These are phyloP conservation scores for Baccha elongata DNA, from an alignment of 2,888 invertebrate genomes.

Conservation along the genomic window DNA sequence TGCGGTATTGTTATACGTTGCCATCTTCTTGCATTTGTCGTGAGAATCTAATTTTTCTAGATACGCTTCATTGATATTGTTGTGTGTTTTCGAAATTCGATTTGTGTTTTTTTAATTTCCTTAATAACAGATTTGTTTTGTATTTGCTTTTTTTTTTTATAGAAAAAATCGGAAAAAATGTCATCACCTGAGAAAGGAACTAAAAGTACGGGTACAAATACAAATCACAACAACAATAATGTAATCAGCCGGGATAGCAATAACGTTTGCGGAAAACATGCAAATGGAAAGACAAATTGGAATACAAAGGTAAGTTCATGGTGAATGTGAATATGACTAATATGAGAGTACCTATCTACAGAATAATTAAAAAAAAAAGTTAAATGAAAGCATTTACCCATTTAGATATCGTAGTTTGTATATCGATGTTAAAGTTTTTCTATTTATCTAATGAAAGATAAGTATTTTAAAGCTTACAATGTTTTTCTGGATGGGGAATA, in stretches of 20 bases:
- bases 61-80: conserved; percentile 53
- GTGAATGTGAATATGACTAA: conserved; percentile 33
- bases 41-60: conserved; percentile 55
- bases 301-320: conserved; percentile 77
- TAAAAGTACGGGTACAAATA: conserved; percentile 75
- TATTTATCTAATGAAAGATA: background rate
- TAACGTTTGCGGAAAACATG: conserved; percentile 78
- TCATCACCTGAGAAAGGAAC: conserved; percentile 75
- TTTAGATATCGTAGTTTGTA: background rate
- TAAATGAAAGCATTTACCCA: too few relatives aligned
- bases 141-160: conserved; percentile 20
- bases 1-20: background rate
- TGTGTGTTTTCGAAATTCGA: conserved; percentile 18
- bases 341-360: background rate
- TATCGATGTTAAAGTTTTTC: background rate
- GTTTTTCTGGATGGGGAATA: too few relatives aligned
- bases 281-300: conserved; percentile 81
- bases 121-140: conserved; percentile 19
- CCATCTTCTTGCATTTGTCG: conserved; percentile 26
- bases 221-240: conserved; percentile 75
- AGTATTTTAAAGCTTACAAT: too few relatives aligned
- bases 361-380: too few relatives aligned
- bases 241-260: conserved; percentile 77
- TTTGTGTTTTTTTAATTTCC: background rate
- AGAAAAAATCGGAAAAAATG: conserved; percentile 74